Evolutionary conservation across 1,140 invertebrate genomes (phyloP).

Genomic region (Neomicropteryx cornuta): DNA sequence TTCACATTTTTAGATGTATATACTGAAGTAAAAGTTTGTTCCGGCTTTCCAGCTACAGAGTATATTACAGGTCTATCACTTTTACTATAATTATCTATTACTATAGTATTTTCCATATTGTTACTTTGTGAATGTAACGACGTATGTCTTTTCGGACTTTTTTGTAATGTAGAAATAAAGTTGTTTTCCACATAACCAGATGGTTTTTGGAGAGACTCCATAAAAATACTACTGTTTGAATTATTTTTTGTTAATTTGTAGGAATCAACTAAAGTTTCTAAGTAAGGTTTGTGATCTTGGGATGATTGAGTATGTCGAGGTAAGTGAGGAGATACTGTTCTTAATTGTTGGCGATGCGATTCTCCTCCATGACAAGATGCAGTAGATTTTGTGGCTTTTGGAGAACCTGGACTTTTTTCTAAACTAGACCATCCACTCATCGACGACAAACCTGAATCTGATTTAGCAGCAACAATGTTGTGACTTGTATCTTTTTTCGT

Average conservation of each 20-base stretch:
- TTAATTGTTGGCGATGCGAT: slow-evolving; percentile 28
- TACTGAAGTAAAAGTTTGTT: slow-evolving; percentile 56
- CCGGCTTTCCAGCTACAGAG: slow-evolving; percentile 59
- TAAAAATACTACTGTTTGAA: slow-evolving; percentile 20
- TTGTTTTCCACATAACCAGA: too few relatives aligned
- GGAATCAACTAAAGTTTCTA: slow-evolving; percentile 35
- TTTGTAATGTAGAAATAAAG: too few relatives aligned
- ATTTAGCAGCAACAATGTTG: slow-evolving; percentile 60
- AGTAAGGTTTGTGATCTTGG: slow-evolving; percentile 29
- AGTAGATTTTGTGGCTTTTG: slow-evolving; percentile 33
- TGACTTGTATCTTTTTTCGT: slow-evolving; percentile 48
- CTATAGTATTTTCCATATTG: slow-evolving; percentile 5
- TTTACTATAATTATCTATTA: slow-evolving; percentile 43
- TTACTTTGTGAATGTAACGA: slow-evolving; percentile 5
- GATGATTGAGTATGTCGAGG: slow-evolving; percentile 28
- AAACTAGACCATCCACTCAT: slow-evolving; percentile 77
- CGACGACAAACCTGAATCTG: slow-evolving; percentile 73
- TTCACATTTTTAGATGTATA: slow-evolving; percentile 53
- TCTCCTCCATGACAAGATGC: slow-evolving; percentile 27
- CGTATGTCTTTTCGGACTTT: slow-evolving; percentile 18
- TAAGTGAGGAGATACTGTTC: slow-evolving; percentile 27
- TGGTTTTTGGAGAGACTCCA: slow-evolving; percentile 20
- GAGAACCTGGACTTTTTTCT: slow-evolving; percentile 72
- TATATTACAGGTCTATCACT: slow-evolving; percentile 60
- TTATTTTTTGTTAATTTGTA: slow-evolving; percentile 21